Evolutionary conservation across 2,888 invertebrate species (phyloP), one percentile per base, ranked within the genome.

Genomic region (Tromatobia lineatoria): DNA sequence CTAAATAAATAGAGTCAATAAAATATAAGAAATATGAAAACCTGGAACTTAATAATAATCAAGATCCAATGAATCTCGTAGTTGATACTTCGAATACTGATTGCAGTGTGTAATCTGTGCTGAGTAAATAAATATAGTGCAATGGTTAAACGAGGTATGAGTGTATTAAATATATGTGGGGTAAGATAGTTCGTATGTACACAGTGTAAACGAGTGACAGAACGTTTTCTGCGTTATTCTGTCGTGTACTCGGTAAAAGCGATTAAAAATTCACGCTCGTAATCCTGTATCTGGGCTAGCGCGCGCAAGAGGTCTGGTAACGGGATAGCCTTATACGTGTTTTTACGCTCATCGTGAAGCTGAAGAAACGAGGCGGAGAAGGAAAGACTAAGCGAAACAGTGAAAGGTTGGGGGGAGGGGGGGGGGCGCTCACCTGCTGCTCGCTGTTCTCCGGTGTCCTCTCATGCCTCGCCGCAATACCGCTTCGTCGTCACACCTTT

Each of bases 201-300:
- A 13, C 29, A 25, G 50, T 66, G 54, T 50, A 57, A 77, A 80
- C 77, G 79, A 38, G 73, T 45, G 77, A 80, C 77, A 69, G 80
- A 77, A 80, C 64, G 25, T 74, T 75, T 50, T 38, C 34, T 61
- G 64, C 50, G 29, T 64, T 73, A 10, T 77, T 77, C 61, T 42
- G 54, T 52, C 71, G 59, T 67, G 47, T 73, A 20, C 38, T 52
- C n/a, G 50, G 61, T 61, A 71, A 45, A 67, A 80, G 45, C 84
- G 89, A 92, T 91, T 91, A 92, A 91, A 91, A 92, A 92, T 92
- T 91, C 90, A 90, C 89, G 91, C 90, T 89, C 91, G 91, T 91
- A 91, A 92, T 89, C 89, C 89, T 91, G 92, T 92, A 92, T 92
- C 91, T 92, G 90, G 92, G 91, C 90, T 92, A 86, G 67, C 85